phyloP scores from a whole-genome alignment of 2,888 invertebrate species.

The Atherix ibis region DNA sequence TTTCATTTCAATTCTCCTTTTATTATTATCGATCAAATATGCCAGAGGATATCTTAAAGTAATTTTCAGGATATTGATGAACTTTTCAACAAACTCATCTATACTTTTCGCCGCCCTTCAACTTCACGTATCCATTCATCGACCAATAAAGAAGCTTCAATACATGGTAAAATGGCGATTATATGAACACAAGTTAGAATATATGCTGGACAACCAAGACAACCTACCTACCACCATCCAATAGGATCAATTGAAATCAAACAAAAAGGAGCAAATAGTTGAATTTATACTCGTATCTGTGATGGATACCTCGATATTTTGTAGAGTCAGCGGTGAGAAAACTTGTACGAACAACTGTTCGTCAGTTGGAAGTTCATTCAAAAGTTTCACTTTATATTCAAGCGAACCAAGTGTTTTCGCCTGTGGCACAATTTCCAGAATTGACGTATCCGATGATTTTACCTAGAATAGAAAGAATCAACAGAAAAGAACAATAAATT shows the following conservation, averaged over 20 bases:
- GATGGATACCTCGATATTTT: slow-evolving; percentile 27
- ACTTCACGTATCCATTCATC: too few relatives aligned
- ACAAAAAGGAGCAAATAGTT: not conserved
- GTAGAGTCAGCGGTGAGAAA: slow-evolving; percentile 28
- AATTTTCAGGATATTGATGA: too few relatives aligned
- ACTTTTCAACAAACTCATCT: too few relatives aligned
- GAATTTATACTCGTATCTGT: too few relatives aligned
- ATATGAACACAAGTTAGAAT: not conserved
- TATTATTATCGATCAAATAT: too few relatives aligned
- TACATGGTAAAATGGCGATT: not conserved
- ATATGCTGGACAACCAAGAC: not conserved
- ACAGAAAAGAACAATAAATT: too few relatives aligned
- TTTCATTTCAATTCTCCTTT: too few relatives aligned
- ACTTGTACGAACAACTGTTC: slow-evolving; percentile 25
- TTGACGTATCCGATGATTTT: slow-evolving; percentile 25
- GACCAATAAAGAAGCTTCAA: not conserved
- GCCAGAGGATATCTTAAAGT: too few relatives aligned
- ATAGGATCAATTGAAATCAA: not conserved
- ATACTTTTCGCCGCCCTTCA: too few relatives aligned
- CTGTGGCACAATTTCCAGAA: slow-evolving; percentile 21
- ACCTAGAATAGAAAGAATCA: slow-evolving; percentile 24
- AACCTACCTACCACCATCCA: too few relatives aligned
- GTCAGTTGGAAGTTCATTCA: slow-evolving; percentile 22
- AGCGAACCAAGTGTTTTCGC: slow-evolving; percentile 24
- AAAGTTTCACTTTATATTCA: slow-evolving; percentile 25